Evolutionary conservation across 2,797 vertebrate species (phyloP).

Genomic region (Gorsachius magnificus): DNA sequence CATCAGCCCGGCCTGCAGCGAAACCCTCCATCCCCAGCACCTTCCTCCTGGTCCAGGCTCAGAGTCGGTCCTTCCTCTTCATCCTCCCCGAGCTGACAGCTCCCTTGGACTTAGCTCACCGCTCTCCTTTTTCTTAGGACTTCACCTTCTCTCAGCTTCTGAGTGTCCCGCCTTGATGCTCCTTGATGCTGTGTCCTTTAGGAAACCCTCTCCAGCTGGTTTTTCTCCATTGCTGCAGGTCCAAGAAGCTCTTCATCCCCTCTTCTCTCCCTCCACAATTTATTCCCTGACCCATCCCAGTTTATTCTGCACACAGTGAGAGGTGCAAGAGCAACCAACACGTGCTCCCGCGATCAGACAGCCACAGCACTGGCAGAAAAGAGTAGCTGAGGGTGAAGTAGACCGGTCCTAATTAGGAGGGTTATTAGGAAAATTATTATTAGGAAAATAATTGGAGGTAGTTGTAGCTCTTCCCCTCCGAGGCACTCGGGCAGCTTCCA

Average conservation of each 20-base stretch:
- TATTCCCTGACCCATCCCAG: background rate
- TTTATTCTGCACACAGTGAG: background rate
- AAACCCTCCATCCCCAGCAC: background rate
- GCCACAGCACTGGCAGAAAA: accelerated
- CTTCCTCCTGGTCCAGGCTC: background rate
- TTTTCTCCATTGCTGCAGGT: background rate
- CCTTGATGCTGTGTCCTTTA: background rate
- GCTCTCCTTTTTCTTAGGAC: background rate
- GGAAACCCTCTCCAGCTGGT: background rate
- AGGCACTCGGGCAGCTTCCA: background rate
- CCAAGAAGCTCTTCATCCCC: background rate
- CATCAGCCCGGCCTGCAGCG: background rate
- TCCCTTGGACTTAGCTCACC: background rate
- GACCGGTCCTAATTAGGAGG: background rate
- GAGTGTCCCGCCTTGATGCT: background rate
- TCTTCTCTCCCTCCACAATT: background rate
- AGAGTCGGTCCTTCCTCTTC: background rate
- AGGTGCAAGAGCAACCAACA: background rate
- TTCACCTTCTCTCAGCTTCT: background rate
- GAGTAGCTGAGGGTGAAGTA: background rate
- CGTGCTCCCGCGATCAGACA: accelerated
- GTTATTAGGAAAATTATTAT: background rate
- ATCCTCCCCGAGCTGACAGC: background rate
- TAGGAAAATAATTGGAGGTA: background rate
- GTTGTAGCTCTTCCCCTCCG: background rate